These are phyloP conservation scores for Alviniconcha strummeri DNA, from an alignment of 2,888 invertebrate genomes.

Conservation along the genomic window DNA sequence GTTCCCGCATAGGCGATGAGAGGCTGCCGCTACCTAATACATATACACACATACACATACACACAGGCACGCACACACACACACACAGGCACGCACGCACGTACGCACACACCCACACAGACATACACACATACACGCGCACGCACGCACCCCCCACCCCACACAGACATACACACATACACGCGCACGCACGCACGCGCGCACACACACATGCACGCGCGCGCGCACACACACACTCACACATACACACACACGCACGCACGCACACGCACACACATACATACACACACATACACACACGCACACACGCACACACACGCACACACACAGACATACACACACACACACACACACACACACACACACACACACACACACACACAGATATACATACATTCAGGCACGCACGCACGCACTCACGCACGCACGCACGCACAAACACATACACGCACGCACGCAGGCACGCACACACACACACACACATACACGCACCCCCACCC, in stretches of 20 bases:
- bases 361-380: not conserved
- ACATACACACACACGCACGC: too few relatives aligned
- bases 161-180: too few relatives aligned
- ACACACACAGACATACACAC: slow-evolving; percentile 5
- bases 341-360: not conserved
- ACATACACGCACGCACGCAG: not conserved
- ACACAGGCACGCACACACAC: too few relatives aligned
- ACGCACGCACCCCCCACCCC: too few relatives aligned
- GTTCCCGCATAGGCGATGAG: too few relatives aligned
- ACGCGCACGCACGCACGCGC: too few relatives aligned
- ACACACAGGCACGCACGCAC: too few relatives aligned
- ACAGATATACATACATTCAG: slow-evolving; percentile 13
- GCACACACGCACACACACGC: not conserved
- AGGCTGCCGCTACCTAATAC: too few relatives aligned
- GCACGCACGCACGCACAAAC: not conserved
- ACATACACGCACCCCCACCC: not conserved
- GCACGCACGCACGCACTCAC: not conserved
- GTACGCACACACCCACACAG: too few relatives aligned
- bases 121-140: too few relatives aligned
- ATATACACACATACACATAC: not conserved
- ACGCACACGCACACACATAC: not conserved
- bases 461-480: not conserved
- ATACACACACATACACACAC: slow-evolving; percentile 10
- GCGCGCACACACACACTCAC: too few relatives aligned
- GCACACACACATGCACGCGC: too few relatives aligned